Conservation (phyloP, 37 sponge, comb jelly and placozoan species). For the Aplysina aerophoba region DNA sequence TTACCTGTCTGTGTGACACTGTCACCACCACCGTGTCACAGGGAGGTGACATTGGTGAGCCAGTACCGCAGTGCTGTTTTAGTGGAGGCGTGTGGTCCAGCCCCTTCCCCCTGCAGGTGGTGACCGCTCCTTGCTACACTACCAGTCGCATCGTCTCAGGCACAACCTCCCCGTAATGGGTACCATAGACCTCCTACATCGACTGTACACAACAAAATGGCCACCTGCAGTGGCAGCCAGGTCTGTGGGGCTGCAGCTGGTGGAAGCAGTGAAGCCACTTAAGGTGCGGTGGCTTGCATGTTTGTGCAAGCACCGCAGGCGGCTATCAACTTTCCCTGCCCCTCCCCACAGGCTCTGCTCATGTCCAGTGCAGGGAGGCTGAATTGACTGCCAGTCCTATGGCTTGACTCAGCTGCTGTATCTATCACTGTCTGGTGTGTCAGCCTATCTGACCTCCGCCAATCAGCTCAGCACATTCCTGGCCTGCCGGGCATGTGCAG, state of each 20-base stretch:
- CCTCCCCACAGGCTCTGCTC: neutral
- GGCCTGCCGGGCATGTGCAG: neutral
- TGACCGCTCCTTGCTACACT: conserved; percentile 29
- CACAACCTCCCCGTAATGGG: conserved; percentile 66
- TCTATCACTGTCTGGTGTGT: too few relatives aligned
- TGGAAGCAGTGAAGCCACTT: conserved; percentile 32
- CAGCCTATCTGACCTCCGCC: too few relatives aligned
- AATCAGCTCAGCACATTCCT: neutral
- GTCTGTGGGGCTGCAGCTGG: conserved; percentile 39
- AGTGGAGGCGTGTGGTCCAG: neutral
- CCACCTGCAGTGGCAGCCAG: conserved; percentile 35
- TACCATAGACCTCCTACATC: conserved; percentile 46
- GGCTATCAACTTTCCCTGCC: too few relatives aligned
- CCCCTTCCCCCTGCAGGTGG: conserved; percentile 24
- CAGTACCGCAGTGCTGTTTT: neutral
- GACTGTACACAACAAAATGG: conserved; percentile 60
- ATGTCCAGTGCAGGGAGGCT: neutral
- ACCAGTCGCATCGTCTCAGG: conserved; percentile 51
- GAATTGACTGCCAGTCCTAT: neutral
- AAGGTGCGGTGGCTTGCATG: conserved; percentile 43
- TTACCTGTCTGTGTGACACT: conserved; percentile 28
- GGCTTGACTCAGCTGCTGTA: too few relatives aligned
- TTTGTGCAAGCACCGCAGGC: too few relatives aligned
- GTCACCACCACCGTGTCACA: conserved; percentile 22
- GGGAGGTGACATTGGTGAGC: conserved; percentile 72